These are phyloP conservation scores for Scaptodrosophila latifasciaeformis DNA, from an alignment of 2,888 invertebrate genomes.

Conservation along the genomic window DNA sequence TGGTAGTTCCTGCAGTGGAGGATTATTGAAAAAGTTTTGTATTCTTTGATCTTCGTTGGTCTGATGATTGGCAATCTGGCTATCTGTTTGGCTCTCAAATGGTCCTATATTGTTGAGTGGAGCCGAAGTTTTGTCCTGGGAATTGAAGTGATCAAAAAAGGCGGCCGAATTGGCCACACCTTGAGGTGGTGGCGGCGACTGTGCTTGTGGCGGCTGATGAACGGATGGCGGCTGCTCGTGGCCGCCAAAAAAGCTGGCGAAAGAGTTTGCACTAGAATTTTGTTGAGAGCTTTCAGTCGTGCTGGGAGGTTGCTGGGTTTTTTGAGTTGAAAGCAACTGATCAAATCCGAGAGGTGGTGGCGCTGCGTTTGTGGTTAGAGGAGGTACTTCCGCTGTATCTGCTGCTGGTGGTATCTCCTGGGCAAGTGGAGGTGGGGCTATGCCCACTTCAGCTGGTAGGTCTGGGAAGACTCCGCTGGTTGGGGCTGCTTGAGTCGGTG, in stretches of 20 bases:
- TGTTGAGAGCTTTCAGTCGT: constrained; percentile 25
- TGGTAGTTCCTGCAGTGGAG: constrained; percentile 70
- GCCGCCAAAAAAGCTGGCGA: constrained; percentile 38
- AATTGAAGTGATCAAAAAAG: constrained; percentile 45
- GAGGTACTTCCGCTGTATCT: constrained; percentile 3
- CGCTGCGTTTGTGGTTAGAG: constrained; percentile 3
- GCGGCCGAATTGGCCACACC: constrained; percentile 24
- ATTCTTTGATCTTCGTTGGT: constrained; percentile 70
- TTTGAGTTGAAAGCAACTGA: constrained; percentile 36
- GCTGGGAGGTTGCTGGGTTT: constrained; percentile 18
- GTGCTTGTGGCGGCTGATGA: not conserved
- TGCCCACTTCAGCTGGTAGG: constrained; percentile 29
- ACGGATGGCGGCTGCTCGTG: constrained; percentile 17
- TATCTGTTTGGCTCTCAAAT: too few species aligned
- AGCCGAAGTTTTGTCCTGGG: not conserved
- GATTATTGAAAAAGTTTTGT: constrained; percentile 75
- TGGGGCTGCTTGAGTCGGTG: not conserved
- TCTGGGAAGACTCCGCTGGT: constrained; percentile 31
- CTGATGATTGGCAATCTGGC: constrained; percentile 10
- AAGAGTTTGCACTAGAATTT: constrained; percentile 51
- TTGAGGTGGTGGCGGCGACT: not conserved
- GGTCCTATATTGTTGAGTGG: too few species aligned
- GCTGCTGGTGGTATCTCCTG: constrained; percentile 6
- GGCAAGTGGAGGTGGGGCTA: constrained; percentile 30
- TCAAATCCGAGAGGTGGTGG: constrained; percentile 42